Conservation (phyloP, 2,888 invertebrate species). For the Neoitamus cyanurus region DNA sequence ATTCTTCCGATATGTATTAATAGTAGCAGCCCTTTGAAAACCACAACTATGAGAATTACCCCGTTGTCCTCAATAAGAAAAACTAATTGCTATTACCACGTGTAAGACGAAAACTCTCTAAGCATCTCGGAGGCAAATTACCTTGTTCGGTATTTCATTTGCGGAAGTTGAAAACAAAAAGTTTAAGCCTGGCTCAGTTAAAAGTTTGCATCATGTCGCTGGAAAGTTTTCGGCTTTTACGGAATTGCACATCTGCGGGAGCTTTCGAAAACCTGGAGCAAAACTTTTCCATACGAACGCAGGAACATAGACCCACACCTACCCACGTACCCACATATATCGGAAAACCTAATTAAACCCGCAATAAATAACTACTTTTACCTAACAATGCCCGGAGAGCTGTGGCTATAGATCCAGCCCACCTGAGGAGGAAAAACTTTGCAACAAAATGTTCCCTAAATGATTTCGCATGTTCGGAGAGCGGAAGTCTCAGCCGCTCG, state of each 20-base stretch:
- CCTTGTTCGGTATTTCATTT: constrained; percentile 40
- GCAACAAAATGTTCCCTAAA: constrained; percentile 42
- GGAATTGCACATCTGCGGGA: constrained; percentile 36
- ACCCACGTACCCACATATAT: background rate
- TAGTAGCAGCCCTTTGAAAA: background rate
- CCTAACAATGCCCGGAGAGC: background rate
- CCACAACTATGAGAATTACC: background rate
- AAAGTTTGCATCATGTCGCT: constrained; percentile 39
- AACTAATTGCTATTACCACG: constrained; percentile 18
- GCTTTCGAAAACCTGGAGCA: background rate
- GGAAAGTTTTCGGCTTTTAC: constrained; percentile 38
- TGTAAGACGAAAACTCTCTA: background rate
- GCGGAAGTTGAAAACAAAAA: constrained; percentile 33
- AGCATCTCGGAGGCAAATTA: constrained; percentile 28
- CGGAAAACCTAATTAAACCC: constrained; percentile 21
- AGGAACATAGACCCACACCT: background rate
- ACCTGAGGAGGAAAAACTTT: constrained; percentile 39
- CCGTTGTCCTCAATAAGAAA: background rate
- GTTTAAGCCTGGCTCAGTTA: constrained; percentile 39
- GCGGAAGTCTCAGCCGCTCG: constrained; percentile 35
- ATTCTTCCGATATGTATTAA: too few relatives aligned
- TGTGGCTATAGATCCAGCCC: constrained; percentile 28
- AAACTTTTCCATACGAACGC: background rate
- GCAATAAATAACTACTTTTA: constrained; percentile 25
- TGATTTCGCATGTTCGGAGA: constrained; percentile 42